Evolutionary conservation across 2,888 invertebrate species (phyloP), one percentile per base, ranked within the genome.

Genomic region (Halictus quadricinctus): DNA sequence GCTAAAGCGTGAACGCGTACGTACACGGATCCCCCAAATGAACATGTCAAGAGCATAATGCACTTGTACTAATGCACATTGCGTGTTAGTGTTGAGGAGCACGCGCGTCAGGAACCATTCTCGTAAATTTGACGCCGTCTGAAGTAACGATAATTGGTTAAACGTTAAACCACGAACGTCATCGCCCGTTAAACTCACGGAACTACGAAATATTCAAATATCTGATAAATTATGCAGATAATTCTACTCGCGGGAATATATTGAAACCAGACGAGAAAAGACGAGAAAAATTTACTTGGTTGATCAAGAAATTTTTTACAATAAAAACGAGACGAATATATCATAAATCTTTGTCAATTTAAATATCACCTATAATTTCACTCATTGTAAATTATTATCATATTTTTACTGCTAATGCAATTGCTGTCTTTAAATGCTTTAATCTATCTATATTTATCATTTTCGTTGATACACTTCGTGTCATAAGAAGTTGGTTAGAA

Each of bases 21-120:
- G 78, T 83, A 80, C 82, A 72, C 84, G 81, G 21, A 84, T 84
- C 77, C 29, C 76, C 85, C 76, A 85, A 89, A 89, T 89, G 89
- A 89, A 89, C 89, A 89, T 89, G 88, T 89, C 88, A 89, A 88
- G 88, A 82, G 88, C 86, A 75, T 89, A 81, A 84, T 81, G 89
- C 84, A 86, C 88, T 89, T 81, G 88, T 86, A 83, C 79, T 89
- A 88, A 87, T 88, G 88, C 79, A 79, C 78, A 79, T 83, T 87
- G 81, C 87, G 76, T 87, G 78, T 87, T 81, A 36, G 79, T 82
- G 80, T 80, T 78, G 86, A 72, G 82, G 21, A 81, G 79, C 73
- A 76, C 76, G 79, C 60, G 66, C 77, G 29, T 48, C 18, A n/a
- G 54, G n/a, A 73, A 54, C 79, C 81, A 41, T 81, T 74, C 73